A percentile compares a stretch with the other conserved stretches of the same genome.
phyloP scores from a whole-genome alignment of 2,797 vertebrate species.

The Eurystomus glaucurus region DNA sequence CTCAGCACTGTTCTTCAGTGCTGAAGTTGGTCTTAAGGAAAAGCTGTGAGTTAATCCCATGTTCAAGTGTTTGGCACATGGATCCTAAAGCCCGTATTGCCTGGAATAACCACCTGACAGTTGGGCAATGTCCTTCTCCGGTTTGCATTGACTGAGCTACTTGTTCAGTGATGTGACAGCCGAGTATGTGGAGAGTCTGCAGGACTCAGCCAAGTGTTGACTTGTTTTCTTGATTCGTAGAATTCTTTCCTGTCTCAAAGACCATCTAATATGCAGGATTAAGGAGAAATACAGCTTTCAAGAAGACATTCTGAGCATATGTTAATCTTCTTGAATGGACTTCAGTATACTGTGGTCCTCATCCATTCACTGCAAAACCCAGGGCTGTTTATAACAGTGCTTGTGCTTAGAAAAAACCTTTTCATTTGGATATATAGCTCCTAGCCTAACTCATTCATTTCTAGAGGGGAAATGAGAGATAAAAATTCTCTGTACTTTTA shows the following conservation, averaged over 20 bases:
- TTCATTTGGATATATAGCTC: neutral
- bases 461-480: neutral
- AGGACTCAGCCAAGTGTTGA: neutral
- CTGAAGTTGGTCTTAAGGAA: neutral
- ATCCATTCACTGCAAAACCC: neutral
- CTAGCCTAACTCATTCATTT: neutral
- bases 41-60: rapidly evolving
- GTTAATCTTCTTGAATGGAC: neutral
- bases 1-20: neutral
- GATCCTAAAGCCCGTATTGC: neutral
- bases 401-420: neutral
- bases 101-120: neutral
- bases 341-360: neutral
- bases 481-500: slow-evolving; percentile 7
- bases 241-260: too few species aligned
- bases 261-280: neutral
- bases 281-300: neutral
- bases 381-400: neutral
- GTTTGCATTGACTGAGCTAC: rapidly evolving
- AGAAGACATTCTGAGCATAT: neutral
- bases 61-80: neutral
- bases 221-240: neutral
- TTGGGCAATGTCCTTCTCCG: neutral
- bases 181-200: neutral
- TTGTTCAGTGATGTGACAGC: neutral